Conservation (phyloP, 2,797 vertebrate species). For the Lepus oiostolus region DNA sequence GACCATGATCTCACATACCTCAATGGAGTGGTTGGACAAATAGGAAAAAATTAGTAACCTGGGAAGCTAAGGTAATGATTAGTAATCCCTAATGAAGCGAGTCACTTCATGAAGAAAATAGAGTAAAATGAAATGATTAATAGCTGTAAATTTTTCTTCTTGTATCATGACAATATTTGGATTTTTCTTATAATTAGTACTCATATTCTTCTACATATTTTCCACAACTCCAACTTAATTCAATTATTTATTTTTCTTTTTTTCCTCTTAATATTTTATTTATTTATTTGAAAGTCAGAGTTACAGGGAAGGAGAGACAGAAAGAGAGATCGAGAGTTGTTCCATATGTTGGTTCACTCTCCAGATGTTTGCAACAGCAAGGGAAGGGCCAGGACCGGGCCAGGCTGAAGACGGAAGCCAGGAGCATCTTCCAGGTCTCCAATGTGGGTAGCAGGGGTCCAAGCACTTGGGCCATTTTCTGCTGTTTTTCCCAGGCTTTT, state of each 20-base stretch:
- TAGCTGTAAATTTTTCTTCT: conserved; percentile 24
- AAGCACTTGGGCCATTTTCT: too few species aligned
- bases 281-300: too few species aligned
- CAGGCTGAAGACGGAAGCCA: too few species aligned
- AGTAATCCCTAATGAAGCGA: background rate
- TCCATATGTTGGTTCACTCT: too few species aligned
- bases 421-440: too few species aligned
- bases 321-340: too few species aligned
- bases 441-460: too few species aligned
- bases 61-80: background rate
- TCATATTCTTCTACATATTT: conserved; percentile 46
- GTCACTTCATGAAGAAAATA: conserved; percentile 50
- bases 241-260: conserved; percentile 33
- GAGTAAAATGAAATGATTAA: conserved; percentile 6
- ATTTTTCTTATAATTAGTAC: conserved; percentile 11
- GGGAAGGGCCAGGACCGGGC: too few species aligned
- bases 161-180: conserved; percentile 35
- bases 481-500: too few species aligned
- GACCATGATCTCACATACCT: background rate
- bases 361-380: too few species aligned
- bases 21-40: conserved; percentile 21
- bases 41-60: background rate
- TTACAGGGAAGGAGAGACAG: too few species aligned
- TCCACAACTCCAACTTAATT: conserved; percentile 39
- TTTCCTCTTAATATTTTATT: too few species aligned